These are phyloP conservation scores for Lasioglossum albipes DNA, from an alignment of 1,140 invertebrate genomes.

Conservation along the genomic window DNA sequence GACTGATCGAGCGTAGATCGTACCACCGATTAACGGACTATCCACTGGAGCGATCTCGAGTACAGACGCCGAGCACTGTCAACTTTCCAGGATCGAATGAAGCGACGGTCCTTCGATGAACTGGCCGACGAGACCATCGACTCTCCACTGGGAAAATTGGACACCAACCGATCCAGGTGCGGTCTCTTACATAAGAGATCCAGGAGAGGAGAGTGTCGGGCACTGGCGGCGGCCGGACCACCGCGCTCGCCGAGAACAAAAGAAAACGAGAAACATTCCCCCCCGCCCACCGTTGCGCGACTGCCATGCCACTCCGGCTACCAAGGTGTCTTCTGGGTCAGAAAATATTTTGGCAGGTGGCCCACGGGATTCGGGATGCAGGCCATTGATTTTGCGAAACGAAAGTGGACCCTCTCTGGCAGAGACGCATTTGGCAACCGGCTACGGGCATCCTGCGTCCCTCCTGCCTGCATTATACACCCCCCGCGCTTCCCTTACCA, in stretches of 20 bases:
- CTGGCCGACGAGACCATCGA: not conserved
- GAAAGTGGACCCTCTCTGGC: conserved; percentile 50
- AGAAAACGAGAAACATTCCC: conserved; percentile 7
- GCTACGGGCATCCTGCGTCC: conserved; percentile 2
- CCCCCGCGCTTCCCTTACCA: not conserved
- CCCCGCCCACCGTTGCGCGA: not conserved
- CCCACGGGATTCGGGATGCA: conserved; percentile 47
- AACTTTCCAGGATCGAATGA: not conserved
- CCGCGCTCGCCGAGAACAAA: not conserved
- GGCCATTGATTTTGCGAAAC: conserved; percentile 60
- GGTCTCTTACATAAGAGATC: conserved; percentile 1
- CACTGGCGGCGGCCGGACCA: too few species aligned
- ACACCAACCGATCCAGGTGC: conserved; percentile 18
- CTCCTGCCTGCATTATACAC: not conserved
- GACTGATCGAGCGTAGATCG: too few species aligned
- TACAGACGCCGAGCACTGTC: not conserved
- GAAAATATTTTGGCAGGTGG: conserved; percentile 61
- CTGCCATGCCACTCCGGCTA: not conserved
- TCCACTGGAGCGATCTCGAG: too few species aligned
- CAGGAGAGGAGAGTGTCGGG: too few species aligned
- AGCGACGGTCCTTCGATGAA: not conserved
- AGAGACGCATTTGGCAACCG: conserved; percentile 30
- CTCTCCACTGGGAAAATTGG: not conserved
- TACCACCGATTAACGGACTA: too few species aligned
- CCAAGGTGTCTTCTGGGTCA: conserved; percentile 26